Evolutionary conservation across 2,113 vertebrate species (phyloP).

Genomic region (Chaetops frenatus): DNA sequence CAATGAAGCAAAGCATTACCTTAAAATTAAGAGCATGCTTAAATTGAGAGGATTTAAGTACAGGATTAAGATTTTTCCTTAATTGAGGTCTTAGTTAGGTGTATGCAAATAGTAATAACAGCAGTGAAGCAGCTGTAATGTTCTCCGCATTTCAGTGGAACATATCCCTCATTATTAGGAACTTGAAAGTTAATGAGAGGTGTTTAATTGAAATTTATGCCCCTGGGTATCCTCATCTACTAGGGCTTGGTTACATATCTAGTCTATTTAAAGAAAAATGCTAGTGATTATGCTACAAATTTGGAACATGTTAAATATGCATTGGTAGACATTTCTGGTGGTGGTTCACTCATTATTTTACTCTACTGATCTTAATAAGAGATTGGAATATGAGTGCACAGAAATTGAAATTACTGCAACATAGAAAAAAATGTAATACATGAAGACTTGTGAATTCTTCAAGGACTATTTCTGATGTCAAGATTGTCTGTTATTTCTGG

Average conservation of each 20-base stretch:
- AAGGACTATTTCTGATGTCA: background rate
- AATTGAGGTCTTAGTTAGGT: background rate
- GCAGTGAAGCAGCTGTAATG: background rate
- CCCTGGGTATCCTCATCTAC: background rate
- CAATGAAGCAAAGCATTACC: background rate
- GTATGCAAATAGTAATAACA: background rate
- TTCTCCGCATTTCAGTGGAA: background rate
- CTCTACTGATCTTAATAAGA: background rate
- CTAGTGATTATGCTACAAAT: background rate
- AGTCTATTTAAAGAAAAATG: background rate
- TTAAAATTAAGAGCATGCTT: background rate
- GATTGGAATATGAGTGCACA: background rate
- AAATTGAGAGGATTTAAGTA: background rate
- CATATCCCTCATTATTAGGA: background rate
- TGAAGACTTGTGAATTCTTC: background rate
- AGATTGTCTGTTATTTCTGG: background rate
- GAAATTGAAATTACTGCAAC: background rate
- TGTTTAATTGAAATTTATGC: slow-evolving; percentile 8
- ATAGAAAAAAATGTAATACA: background rate
- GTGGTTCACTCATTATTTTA: background rate
- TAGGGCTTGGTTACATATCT: background rate
- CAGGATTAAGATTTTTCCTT: background rate
- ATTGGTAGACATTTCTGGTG: background rate
- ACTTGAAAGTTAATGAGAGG: background rate
- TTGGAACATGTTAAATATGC: background rate